Conservation (phyloP, 2,113 vertebrate genomes). For the Nesogale talazaci region DNA sequence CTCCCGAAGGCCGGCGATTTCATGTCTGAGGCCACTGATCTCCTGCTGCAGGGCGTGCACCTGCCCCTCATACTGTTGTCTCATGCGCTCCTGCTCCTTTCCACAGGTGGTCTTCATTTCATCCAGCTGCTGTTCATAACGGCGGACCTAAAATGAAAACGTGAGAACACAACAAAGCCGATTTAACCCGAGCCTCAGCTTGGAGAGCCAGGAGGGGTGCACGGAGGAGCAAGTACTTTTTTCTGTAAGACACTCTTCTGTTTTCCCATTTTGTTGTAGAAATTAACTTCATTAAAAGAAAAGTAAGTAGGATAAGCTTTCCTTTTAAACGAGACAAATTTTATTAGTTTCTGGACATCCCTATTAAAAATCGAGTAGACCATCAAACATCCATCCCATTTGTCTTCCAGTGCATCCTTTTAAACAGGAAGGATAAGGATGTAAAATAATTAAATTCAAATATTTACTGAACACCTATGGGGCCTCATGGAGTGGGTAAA, state of each 20-base stretch:
- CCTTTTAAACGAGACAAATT: constrained; percentile 2
- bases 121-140: constrained; percentile 85
- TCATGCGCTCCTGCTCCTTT: constrained; percentile 85
- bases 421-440: neutral
- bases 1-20: constrained; percentile 85
- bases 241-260: neutral
- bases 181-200: neutral
- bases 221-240: neutral
- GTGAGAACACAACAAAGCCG: neutral
- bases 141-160: constrained; percentile 78
- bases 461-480: neutral
- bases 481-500: too few relatives aligned
- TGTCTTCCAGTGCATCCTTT: neutral
- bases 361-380: constrained; percentile 3
- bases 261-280: constrained; percentile 17
- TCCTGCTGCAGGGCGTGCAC: constrained; percentile 84
- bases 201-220: neutral
- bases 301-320: neutral
- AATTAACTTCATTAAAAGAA: constrained; percentile 13
- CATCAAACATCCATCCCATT: neutral
- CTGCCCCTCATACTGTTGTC: constrained; percentile 85
- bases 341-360: constrained; percentile 53
- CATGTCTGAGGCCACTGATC: constrained; percentile 82
- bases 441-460: constrained; percentile 49
- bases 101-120: constrained; percentile 85